Conservation (phyloP, 2,888 invertebrate genomes). For the Scaptomyza tumidula region DNA sequence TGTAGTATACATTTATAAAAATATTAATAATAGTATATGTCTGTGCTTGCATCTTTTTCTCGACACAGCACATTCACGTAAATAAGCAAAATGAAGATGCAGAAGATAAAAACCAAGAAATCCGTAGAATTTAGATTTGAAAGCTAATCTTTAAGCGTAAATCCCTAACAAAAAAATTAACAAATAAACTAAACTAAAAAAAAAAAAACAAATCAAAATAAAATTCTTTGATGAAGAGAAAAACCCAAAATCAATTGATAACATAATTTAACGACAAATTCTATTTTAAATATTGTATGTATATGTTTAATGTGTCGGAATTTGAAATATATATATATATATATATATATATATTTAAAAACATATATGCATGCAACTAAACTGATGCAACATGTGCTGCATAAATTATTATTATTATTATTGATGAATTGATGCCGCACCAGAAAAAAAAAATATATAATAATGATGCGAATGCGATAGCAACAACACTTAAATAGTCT, state of each 20-base stretch:
- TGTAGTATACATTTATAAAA: conserved; percentile 34
- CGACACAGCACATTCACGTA: conserved; percentile 66
- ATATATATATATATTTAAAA: background rate
- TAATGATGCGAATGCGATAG: conserved; percentile 41
- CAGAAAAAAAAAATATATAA: conserved; percentile 2
- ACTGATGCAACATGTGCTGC: conserved; percentile 43
- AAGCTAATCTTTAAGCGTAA: conserved; percentile 66
- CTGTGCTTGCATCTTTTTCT: conserved; percentile 72
- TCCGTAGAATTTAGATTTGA: conserved; percentile 69
- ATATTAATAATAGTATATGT: conserved; percentile 51
- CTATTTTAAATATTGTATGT: conserved; percentile 80
- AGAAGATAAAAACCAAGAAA: conserved; percentile 43
- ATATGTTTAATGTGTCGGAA: conserved; percentile 80
- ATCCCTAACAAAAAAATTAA: conserved; percentile 35
- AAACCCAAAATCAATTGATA: conserved; percentile 72
- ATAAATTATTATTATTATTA: conserved; percentile 51
- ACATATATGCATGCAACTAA: conserved; percentile 26
- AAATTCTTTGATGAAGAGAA: conserved; percentile 52
- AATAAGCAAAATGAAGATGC: conserved; percentile 37
- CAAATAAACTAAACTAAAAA: conserved; percentile 34
- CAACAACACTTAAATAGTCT: conserved; percentile 70
- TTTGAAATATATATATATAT: conserved; percentile 40
- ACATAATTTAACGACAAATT: conserved; percentile 61
- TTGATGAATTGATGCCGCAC: conserved; percentile 49
- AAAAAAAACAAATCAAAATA: conserved; percentile 63